Base-by-base conservation (phyloP, 2,113 vertebrate species). In the Anoplopoma fimbria region DNA sequence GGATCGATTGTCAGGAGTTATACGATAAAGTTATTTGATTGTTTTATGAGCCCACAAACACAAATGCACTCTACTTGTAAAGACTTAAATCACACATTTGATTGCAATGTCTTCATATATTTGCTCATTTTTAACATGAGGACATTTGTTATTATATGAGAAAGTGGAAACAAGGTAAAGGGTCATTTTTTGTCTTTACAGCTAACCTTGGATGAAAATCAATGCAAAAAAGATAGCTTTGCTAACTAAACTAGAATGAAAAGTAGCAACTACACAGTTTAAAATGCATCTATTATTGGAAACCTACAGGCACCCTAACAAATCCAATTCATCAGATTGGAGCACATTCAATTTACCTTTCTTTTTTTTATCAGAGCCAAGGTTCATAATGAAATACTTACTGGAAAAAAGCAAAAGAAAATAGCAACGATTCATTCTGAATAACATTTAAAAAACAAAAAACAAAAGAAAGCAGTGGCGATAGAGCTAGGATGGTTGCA, bases 321-420 rank as follows among this genome's bases (percentile, higher is more conserved):
- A 47, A 68, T 65, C 17, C 1, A 14, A 29, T 79, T 69, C n/a
- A 64, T 33, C 2, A 8, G 45, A 47, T 5, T 61, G 61, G 42
- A 53, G 45, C 31, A 60, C 34, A 65, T 67, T 47, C 19, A 79
- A 51, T 31, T 40, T 47, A 9, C 6, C 8, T 10, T 10, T 34
- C 33, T 69, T 61, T 4, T 21, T 5, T 9, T 38, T n/a, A 14
- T 49, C 34, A 21, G 17, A 69, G 58, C 19, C 21, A 1, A 4
- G 29, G 47, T 60, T 40, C 25, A 77, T 70, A n/a, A 65, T 61
- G n/a, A 51, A 55, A 74, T 4, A n/a, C 49, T 45, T 10, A 72
- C 40, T 1, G 23, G 21, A 21, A 4, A 10, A 34, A 19, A 19
- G 8, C 23, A 31, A 5, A 62, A 34, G 13, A 36, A 21, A n/a